These are phyloP conservation scores for Bothrops jararaca DNA, from an alignment of 2,113 vertebrate species.

Conservation along the genomic window DNA sequence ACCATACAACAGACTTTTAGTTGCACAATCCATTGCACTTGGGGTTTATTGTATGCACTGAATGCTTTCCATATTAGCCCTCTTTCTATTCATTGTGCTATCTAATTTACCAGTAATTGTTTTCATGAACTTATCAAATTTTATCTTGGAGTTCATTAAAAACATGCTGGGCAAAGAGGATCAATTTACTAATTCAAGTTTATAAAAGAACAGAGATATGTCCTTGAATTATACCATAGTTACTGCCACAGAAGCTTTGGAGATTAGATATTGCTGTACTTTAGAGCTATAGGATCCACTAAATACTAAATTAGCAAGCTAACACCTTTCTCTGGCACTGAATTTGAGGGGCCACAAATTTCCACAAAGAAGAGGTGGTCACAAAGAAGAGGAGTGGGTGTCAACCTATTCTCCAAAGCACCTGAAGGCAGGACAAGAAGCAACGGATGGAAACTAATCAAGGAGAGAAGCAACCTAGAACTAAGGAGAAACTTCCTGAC, in stretches of 20 bases:
- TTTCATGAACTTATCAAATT: slow-evolving; percentile 44
- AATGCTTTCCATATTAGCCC: slow-evolving; percentile 25
- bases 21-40: neutral
- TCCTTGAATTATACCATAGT: slow-evolving; percentile 24
- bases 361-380: neutral
- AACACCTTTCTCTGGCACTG: neutral
- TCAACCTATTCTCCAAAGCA: neutral
- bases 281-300: slow-evolving; percentile 9
- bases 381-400: neutral
- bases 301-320: slow-evolving; percentile 19
- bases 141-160: slow-evolving; percentile 46
- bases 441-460: neutral
- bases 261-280: slow-evolving; percentile 13
- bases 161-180: slow-evolving; percentile 32
- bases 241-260: slow-evolving; percentile 34
- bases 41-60: slow-evolving; percentile 15
- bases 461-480: neutral
- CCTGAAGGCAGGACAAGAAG: neutral
- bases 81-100: slow-evolving; percentile 19
- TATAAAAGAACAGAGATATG: slow-evolving; percentile 35
- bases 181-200: slow-evolving; percentile 42
- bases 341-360: neutral
- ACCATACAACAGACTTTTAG: neutral
- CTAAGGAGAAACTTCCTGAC: neutral
- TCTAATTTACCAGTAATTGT: slow-evolving; percentile 45